Base-by-base conservation (phyloP, 2,888 invertebrate genomes). In the Troides helena region DNA sequence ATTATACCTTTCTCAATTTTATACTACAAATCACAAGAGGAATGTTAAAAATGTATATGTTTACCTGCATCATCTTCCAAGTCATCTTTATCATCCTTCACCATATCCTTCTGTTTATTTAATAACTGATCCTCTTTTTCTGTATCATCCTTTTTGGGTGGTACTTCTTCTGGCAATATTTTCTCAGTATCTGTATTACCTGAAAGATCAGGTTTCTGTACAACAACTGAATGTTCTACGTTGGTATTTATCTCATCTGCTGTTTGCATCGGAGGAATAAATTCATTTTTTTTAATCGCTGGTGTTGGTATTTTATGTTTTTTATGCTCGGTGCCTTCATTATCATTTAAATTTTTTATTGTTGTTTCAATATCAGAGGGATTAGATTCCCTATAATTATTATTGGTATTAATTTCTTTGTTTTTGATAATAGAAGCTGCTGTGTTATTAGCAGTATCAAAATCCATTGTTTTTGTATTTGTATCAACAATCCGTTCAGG, bases 61-160 rank as follows among this genome's bases (percentile, higher is more conserved):
- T 65, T 71, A 74, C 74, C 74, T 66, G 62, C 53, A 39, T 73
- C 72, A 72, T 72, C 72, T 63, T 68, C 73, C 67, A 68, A 39
- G 7, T 73, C 74, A 69, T 76, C 76, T 71, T 81, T 82, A 30
- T 70, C 71, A 5, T 77, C 76, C 17, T 73, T 77, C 36, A 17
- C 65, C 46, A 46, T 12, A 46, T 46, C 46, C 10, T 46, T 14
- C 25, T 25, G 71, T 43, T 43, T 75, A 70, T 71, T 76, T 72
- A 64, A 69, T 70, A 12, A 21, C 30, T 67, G 23, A 71, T 73
- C 70, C 25, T 62, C 71, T 71, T 74, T 71, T 68, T 74, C 71
- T 50, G 72, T 62, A 59, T 75, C 74, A 70, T 71, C 67, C 71
- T 76, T 73, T 57, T 74, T 69, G 1, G 71, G 64, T 14, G 73